Base-by-base conservation (phyloP, 2,797 vertebrate species). In the Tragopan temminckii region DNA sequence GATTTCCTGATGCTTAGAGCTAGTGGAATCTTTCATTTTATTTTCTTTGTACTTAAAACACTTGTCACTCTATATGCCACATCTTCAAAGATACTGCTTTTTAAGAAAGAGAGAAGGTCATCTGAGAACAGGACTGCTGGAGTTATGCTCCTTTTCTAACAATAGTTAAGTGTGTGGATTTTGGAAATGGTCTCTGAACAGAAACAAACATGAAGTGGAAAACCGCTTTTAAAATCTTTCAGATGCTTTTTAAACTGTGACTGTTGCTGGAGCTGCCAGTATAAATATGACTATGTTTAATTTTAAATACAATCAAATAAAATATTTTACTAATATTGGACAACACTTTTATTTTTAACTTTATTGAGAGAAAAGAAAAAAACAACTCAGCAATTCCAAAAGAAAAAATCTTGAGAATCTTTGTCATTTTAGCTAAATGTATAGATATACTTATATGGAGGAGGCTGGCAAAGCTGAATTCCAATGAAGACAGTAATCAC, bases 381-480 rank as follows among this genome's bases (percentile, higher is more conserved):
- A 50, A 11, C 5, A 29, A 11, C 48, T 52, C 1, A 1, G 25
- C 17, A 66, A 61, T 90, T 7, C 11, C 0, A 67, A 31, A 62
- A 66, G 70, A 46, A 85, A 85, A 52, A 91, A 70, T n/a, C 19
- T 74, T 19, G 24, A 58, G 16, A 53, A 50, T 50, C 36, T 70
- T 74, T 89, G 40, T 46, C 77, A 23, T 29, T 57, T 31, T 57
- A 74, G 64, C 76, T 27, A 86, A 90, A 79, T 29, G 14, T 53
- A 53, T 58, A 16, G 57, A 61, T 80, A 87, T 82, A 55, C 53
- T 90, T 29, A 90, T 94, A 86, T 7, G 45, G 25, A 58, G 77
- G 40, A 67, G 42, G n/a, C 5, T 88, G 75, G 20, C 33, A 61
- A 75, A 90, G n/a, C 61, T 78, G 78, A 90, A 79, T 87, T 84